Evolutionary conservation across 2,888 invertebrate species (phyloP), one percentile per base, ranked within the genome.

Genomic region (Acronicta alni): DNA sequence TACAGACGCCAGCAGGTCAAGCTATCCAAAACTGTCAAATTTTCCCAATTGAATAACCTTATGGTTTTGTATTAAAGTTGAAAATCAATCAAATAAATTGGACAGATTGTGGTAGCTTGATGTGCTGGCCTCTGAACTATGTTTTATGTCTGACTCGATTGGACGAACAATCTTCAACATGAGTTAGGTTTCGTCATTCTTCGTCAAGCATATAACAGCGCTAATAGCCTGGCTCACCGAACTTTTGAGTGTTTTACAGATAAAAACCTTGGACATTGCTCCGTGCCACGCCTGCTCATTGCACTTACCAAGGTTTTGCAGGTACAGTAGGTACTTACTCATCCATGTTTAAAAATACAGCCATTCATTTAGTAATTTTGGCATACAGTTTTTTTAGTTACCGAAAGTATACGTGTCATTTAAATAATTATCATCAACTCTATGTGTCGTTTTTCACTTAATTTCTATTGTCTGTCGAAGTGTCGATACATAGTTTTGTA

Each of bases 231-330:
- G 39, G 42, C 42, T 41, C 38, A 35, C n/a, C 26, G 26, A 52
- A 53, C 44, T 48, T 59, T 48, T 32, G 20, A 45, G 43, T 49
- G 43, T 23, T 15, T 18, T n/a, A 18, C 16, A 37, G 32, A 32
- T 20, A 4, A 26, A 10, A 16, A 20, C 67, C 70, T 67, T 69
- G 70, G 69, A 69, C 64, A 57, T 63, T 47, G 35, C 10, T 26
- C 58, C 38, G 17, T 20, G 39, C 23, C 69, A 45, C 55, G 18
- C 63, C 39, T 10, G 47, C 18, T 37, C 30, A 20, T n/a, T 41
- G 49, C 53, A 53, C 42, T 17, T 35, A 32, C 18, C 52, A 58
- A 67, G 70, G 52, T 15, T 57, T 58, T 42, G 41, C 57, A 41
- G 35, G 23, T 35, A 35, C 46, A 41, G 39, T 41, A 18, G 39